phyloP scores from a whole-genome alignment of 2,888 invertebrate species.

The Drosophila buzzatii region DNA sequence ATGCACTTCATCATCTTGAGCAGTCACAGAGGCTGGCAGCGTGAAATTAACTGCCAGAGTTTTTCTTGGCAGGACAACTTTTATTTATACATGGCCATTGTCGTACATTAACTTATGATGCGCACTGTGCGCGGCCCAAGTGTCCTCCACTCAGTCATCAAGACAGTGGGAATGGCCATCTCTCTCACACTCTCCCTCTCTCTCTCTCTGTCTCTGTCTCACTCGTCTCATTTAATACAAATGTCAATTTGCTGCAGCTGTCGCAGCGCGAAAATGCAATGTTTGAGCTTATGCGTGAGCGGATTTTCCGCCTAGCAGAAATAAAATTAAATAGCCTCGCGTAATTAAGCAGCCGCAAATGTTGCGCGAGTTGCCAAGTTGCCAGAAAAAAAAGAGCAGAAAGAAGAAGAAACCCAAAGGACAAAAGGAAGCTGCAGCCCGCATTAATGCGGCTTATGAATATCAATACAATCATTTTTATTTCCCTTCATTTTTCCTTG shows the following conservation, averaged over 20 bases:
- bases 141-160: slow-evolving; percentile 67
- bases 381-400: not conserved
- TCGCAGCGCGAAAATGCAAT: slow-evolving; percentile 55
- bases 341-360: slow-evolving; percentile 64
- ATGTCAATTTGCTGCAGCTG: slow-evolving; percentile 76
- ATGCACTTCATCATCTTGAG: slow-evolving; percentile 74
- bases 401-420: not conserved
- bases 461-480: slow-evolving; percentile 55
- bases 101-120: slow-evolving; percentile 73
- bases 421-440: slow-evolving; percentile 14
- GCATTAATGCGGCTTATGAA: slow-evolving; percentile 53
- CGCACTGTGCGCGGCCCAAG: slow-evolving; percentile 46
- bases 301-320: slow-evolving; percentile 33
- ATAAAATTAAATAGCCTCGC: slow-evolving; percentile 60
- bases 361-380: slow-evolving; percentile 48
- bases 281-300: slow-evolving; percentile 36
- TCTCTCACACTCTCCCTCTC: not conserved
- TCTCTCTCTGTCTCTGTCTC: not conserved
- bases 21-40: slow-evolving; percentile 72
- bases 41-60: slow-evolving; percentile 77
- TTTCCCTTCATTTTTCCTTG: slow-evolving; percentile 38
- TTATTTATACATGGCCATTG: slow-evolving; percentile 66
- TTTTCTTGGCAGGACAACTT: slow-evolving; percentile 56
- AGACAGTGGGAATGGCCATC: slow-evolving; percentile 20
- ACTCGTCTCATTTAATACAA: slow-evolving; percentile 44